Conservation (phyloP, 1,140 invertebrate species). For the Magallana angulata region DNA sequence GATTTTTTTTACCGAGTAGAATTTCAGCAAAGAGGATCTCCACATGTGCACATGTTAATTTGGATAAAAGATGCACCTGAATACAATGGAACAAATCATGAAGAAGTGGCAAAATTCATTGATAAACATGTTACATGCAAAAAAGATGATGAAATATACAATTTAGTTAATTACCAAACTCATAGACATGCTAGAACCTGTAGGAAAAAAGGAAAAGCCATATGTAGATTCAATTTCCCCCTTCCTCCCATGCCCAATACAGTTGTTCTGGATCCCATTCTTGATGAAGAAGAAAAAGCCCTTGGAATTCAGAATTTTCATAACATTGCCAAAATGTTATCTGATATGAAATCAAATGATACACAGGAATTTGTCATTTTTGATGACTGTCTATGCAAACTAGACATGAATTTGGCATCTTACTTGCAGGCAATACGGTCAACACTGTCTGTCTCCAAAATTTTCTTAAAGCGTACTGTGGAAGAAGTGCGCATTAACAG, state of each 20-base stretch:
- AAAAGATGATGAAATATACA: slow-evolving; percentile 23
- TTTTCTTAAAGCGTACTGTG: slow-evolving; percentile 42
- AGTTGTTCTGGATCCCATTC: slow-evolving; percentile 51
- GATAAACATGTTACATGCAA: slow-evolving; percentile 51
- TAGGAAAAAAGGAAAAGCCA: slow-evolving; percentile 52
- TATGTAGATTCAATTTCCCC: slow-evolving; percentile 65
- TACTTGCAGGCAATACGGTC: slow-evolving; percentile 33
- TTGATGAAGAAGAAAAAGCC: background rate
- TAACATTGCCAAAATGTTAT: background rate
- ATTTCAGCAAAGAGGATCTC: slow-evolving; percentile 10
- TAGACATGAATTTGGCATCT: background rate
- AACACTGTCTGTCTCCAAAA: background rate
- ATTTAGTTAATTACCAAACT: slow-evolving; percentile 50
- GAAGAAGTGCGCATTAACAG: slow-evolving; percentile 42
- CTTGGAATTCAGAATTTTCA: background rate
- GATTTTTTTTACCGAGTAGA: slow-evolving; percentile 20
- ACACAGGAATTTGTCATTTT: background rate
- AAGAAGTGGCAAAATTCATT: slow-evolving; percentile 44
- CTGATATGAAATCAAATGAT: slow-evolving; percentile 4
- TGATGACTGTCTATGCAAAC: background rate
- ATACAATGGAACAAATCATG: slow-evolving; percentile 38
- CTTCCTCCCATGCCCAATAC: slow-evolving; percentile 55
- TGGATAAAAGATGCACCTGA: slow-evolving; percentile 29
- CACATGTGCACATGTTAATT: slow-evolving; percentile 13
- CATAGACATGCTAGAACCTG: slow-evolving; percentile 62